Base-by-base conservation (phyloP, 1,140 invertebrate genomes). In the Aethina tumida region DNA sequence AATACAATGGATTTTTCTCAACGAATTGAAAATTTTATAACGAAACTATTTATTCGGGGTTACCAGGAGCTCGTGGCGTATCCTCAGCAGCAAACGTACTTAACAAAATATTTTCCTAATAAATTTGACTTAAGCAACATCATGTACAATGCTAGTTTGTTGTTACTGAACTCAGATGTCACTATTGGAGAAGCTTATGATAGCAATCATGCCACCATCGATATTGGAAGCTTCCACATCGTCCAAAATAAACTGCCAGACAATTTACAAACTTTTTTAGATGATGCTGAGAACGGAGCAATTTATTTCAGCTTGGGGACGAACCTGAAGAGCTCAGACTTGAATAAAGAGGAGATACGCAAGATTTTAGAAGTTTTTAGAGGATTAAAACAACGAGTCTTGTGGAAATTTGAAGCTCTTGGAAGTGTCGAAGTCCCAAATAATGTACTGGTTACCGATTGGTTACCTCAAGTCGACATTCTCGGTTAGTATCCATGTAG, bases 401-500 rank as follows among this genome's bases (percentile, higher is more conserved):
- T 77, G n/a, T 76, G 71, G 70, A 76, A 74, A 53, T 73, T 67
- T 43, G 68, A 67, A 31, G 63, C 68, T 15, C 62, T 64, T 2
- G 58, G 59, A 3, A 52, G 65, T 17, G 49, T 62, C 10, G 60
- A 66, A 15, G 52, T 59, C 47, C 63, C 71, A 6, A 49, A 60
- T 1, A 74, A 75, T 52, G 63, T 75, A 1, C 60, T 63, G 15
- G 42, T 65, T 5, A 45, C 56, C 2, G 54, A 53, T 17, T 73
- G 76, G 76, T 61, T 76, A 30, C 74, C 76, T 9, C 76, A 79
- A 47, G 70, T 73, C 43, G 70, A 75, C 50, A 50, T 79, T 37
- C 56, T 79, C 42, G 71, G 71, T 68, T 58, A 58, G 35, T 32
- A 28, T 17, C 4, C 4, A 10, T 17, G 4, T 9, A 15, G 5